Base-by-base conservation (phyloP, 2,113 vertebrate species). In the Calyptomena viridis region DNA sequence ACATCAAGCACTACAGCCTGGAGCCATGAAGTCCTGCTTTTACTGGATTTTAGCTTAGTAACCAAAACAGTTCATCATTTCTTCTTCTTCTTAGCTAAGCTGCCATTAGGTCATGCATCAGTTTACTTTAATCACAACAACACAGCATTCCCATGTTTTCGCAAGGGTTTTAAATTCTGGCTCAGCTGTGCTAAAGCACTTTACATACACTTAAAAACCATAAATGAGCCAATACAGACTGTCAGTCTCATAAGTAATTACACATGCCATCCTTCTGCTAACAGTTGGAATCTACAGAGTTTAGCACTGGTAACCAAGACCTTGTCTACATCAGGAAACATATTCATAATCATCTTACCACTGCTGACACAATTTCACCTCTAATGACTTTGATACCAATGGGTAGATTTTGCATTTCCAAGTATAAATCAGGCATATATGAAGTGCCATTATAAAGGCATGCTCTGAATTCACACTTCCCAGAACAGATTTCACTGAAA, bases 101-200 rank as follows among this genome's bases (percentile, higher is more conserved):
- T 73, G 71, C 63, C 56, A 44, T 71, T 87, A 67, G 25, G 87
- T 71, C 82, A 83, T 4, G 30, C 75, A 71, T 86, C 67, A 66
- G 27, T 74, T 87, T 80, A 67, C 88, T 88, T 85, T 86, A 90
- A 77, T 87, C 82, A 90, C 87, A 92, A 7, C 67, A 79, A 11
- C 59, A 37, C 37, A 90, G 67, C 67, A 63, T 44, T 74, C 46
- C 47, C 30, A 15, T n/a, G 39, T 90, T 91, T 85, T 66, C 71
- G 91, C 42, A 50, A 79, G 84, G 46, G 53, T 37, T 94, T 95
- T 87, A 68, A 46, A 69, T 58, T 66, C 84, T 77, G 78, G 14
- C 59, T 88, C 81, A 83, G 84, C 75, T 95, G 74, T 55, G 77
- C 67, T 44, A n/a, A 73, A 97, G 58, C 66, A 37, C 50, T 91